Evolutionary conservation across 2,797 vertebrate species (phyloP).

Genomic region (Tachyglossus aculeatus): DNA sequence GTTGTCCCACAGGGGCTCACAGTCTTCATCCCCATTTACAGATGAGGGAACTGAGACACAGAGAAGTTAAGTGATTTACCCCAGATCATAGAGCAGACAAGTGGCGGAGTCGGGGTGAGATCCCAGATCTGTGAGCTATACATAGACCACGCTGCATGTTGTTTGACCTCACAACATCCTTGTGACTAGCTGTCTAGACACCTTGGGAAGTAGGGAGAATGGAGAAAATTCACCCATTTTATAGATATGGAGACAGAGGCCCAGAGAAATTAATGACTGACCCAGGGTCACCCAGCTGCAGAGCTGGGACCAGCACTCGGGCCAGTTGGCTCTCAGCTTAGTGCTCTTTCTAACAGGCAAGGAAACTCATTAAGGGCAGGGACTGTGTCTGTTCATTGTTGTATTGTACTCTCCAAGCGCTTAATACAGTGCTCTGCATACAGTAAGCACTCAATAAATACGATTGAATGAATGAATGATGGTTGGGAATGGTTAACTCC

Average conservation of each 20-base stretch:
- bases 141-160: not conserved
- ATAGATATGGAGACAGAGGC: not conserved
- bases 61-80: too few relatives aligned
- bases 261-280: not conserved
- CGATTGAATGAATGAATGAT: not conserved
- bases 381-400: not conserved
- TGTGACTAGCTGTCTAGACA: not conserved
- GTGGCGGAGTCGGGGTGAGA: too few relatives aligned
- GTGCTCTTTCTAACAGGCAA: too few relatives aligned
- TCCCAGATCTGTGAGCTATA: too few relatives aligned
- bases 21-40: too few relatives aligned
- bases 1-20: too few relatives aligned
- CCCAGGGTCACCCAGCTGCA: not conserved
- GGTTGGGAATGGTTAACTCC: not conserved
- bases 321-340: too few relatives aligned
- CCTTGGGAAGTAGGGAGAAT: not conserved
- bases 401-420: not conserved
- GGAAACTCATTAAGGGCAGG: too few relatives aligned
- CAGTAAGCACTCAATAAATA: not conserved
- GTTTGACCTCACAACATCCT: not conserved
- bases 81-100: too few relatives aligned
- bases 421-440: not conserved
- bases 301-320: not conserved
- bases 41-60: too few relatives aligned
- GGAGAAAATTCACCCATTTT: not conserved